Evolutionary conservation across 2,888 invertebrate genomes (phyloP).

Genomic region (Mellilla xanthometata): DNA sequence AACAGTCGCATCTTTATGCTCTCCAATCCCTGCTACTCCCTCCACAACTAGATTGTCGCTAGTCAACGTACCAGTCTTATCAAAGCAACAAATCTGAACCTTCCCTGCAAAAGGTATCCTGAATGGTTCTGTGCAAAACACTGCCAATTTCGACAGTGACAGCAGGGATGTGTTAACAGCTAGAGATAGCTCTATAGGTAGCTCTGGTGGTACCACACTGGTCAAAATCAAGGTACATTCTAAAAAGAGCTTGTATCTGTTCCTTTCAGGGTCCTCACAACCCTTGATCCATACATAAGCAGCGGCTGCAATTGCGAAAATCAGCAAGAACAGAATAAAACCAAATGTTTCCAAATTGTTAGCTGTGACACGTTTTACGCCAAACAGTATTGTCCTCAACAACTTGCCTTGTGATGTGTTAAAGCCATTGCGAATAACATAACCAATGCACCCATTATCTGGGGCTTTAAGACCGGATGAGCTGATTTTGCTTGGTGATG

Average conservation of each 20-base stretch:
- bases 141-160: constrained; percentile 95
- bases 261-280: constrained; percentile 95
- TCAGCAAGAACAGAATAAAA: constrained; percentile 96
- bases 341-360: constrained; percentile 99
- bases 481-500: constrained; percentile 91
- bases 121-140: constrained; percentile 99
- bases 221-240: constrained; percentile 99
- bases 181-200: constrained; percentile 98
- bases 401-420: constrained; percentile 98
- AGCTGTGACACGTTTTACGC: constrained; percentile 98
- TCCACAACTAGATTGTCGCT: constrained; percentile 99
- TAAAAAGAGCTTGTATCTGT: constrained; percentile 97
- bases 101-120: constrained; percentile 99
- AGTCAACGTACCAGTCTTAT: constrained; percentile 99
- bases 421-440: constrained; percentile 98
- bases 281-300: constrained; percentile 99
- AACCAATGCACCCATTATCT: constrained; percentile 98
- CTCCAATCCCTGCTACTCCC: constrained; percentile 92
- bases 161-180: constrained; percentile 99
- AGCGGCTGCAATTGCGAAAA: constrained; percentile 98
- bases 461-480: constrained; percentile 91
- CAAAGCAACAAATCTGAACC: constrained; percentile 99
- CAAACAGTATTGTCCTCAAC: constrained; percentile 97
- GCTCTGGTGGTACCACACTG: constrained; percentile 98
- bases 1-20: constrained; percentile 83